Evolutionary conservation across 2,113 vertebrate species (phyloP), one percentile per base, ranked within the genome.

Genomic region (Verasper variegatus): DNA sequence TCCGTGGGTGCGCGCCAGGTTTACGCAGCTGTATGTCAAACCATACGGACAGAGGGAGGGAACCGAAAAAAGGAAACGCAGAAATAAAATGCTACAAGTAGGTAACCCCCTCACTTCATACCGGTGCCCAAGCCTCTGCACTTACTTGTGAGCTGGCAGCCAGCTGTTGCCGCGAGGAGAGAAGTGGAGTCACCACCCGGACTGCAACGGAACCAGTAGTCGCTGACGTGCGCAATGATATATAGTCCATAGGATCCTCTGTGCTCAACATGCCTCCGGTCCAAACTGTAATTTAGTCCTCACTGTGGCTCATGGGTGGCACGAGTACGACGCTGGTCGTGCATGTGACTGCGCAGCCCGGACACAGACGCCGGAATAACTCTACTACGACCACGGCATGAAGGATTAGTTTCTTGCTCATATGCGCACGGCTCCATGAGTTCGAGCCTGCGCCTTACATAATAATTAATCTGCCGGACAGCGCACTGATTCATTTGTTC

Each of bases 381-480:
- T 87, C 76, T 84, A 91, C 90, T 89, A 88, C 82, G 71, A 86
- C 68, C 81, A 57, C 69, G 72, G 75, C 55, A 80, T 67, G 77
- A 80, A 59, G 90, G 87, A 91, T 92, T 91, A 92, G 89, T 89
- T 91, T 87, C 78, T 67, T 73, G 83, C 77, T 90, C 79, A 76
- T 84, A 78, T 89, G 88, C 84, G 66, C 78, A 88, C 74, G 86
- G 89, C 90, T 82, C 60, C 77, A 89, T 68, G 89, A 90, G 79
- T 91, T 86, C 57, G 57, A 82, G 85, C 81, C 74, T 23, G 70
- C 84, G 45, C 78, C 84, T 93, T 93, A 93, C 87, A 92, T 93
- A 93, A 93, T 90, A 78, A n/a, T 86, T 92, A 91, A 91, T 86
- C 90, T 87, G 71, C 45, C 73, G 80, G 73, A 91, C 69, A 77